Conservation (phyloP, 2,888 invertebrate genomes). For the Metalampra italica region DNA sequence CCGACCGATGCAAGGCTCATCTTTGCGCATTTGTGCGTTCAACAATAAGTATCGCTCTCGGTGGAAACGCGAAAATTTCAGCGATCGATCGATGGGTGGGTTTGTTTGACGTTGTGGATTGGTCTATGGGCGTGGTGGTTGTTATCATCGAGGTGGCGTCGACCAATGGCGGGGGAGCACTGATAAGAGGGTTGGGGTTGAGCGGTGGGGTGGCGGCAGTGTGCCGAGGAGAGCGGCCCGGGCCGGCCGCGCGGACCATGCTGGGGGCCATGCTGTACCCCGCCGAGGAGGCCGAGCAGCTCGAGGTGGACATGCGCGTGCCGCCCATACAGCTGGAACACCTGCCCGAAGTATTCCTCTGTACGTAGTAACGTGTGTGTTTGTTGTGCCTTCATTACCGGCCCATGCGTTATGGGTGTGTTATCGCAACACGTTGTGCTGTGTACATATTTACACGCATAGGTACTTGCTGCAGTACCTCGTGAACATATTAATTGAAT, state of each 20-base stretch:
- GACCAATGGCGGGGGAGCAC: constrained; percentile 53
- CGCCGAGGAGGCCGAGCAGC: constrained; percentile 53
- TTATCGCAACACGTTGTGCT: no score
- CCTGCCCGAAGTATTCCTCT: constrained; percentile 84
- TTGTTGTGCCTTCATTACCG: neutral
- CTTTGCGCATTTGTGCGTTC: constrained; percentile 59
- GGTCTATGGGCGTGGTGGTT: constrained; percentile 68
- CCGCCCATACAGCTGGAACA: constrained; percentile 86
- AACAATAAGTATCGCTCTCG: constrained; percentile 51
- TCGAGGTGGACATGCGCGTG: constrained; percentile 81
- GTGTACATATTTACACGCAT: no score
- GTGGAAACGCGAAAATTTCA: constrained; percentile 60
- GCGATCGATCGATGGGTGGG: constrained; percentile 72
- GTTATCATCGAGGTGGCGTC: constrained; percentile 55
- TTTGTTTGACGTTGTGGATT: constrained; percentile 40
- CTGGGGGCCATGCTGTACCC: constrained; percentile 76
- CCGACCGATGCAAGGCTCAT: constrained; percentile 37
- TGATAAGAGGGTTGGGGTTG: constrained; percentile 74
- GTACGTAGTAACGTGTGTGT: constrained; percentile 73
- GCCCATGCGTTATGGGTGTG: no score
- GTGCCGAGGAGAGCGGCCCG: constrained; percentile 51
- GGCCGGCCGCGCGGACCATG: constrained; percentile 57
- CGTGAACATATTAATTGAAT: no score
- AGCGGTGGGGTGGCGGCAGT: constrained; percentile 63
- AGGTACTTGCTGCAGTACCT: no score